These are phyloP conservation scores for Harmothoe impar DNA, from an alignment of 2,888 invertebrate genomes.

Conservation along the genomic window DNA sequence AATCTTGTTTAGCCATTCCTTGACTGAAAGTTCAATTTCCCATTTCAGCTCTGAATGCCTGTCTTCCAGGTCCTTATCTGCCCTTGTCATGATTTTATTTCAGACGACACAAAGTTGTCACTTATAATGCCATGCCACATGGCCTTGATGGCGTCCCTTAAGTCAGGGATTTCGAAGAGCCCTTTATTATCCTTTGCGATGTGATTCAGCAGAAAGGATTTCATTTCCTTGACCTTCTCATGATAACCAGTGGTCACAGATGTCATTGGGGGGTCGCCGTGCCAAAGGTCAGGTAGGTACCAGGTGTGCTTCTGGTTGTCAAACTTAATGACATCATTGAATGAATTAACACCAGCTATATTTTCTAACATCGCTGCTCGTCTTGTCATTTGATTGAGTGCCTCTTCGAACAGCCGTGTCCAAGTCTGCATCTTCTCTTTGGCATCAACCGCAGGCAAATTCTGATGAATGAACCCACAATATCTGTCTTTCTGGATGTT, in stretches of 20 bases:
- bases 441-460: slow-evolving; percentile 57
- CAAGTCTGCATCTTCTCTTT: slow-evolving; percentile 45
- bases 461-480: slow-evolving; percentile 65
- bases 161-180: neutral
- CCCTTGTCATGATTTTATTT: slow-evolving; percentile 47
- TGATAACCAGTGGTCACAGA: slow-evolving; percentile 62
- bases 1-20: neutral
- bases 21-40: neutral
- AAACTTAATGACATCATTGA: slow-evolving; percentile 59
- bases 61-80: slow-evolving; percentile 7
- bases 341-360: neutral
- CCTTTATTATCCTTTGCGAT: neutral
- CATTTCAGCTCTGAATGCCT: neutral
- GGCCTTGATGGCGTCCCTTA: neutral
- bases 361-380: slow-evolving; percentile 49
- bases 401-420: slow-evolving; percentile 9
- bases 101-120: slow-evolving; percentile 65
- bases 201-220: slow-evolving; percentile 23
- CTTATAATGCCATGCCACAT: slow-evolving; percentile 61
- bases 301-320: slow-evolving; percentile 46
- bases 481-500: neutral
- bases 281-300: slow-evolving; percentile 64
- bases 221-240: slow-evolving; percentile 12
- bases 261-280: slow-evolving; percentile 66
- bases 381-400: slow-evolving; percentile 42